A percentile compares a stretch with the other conserved stretches of the same genome.
These are phyloP conservation scores for Patella depressa DNA, from an alignment of 2,888 invertebrate species.

Conservation along the genomic window DNA sequence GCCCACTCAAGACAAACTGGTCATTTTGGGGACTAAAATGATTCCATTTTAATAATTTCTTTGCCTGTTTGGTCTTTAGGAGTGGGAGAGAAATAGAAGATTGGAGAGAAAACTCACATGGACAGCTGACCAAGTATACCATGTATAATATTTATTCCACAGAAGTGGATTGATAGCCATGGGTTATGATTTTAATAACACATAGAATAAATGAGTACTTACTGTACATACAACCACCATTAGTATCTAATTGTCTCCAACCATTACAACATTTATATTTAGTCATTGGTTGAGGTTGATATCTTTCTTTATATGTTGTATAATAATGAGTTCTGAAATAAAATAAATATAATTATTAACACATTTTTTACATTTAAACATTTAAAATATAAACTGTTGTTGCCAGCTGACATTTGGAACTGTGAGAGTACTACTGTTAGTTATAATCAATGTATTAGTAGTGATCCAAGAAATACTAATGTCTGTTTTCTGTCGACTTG, in stretches of 20 bases:
- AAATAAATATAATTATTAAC: constrained; percentile 14
- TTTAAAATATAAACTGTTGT: background rate
- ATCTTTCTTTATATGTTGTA: constrained; percentile 71
- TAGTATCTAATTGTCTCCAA: constrained; percentile 70
- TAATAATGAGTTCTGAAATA: constrained; percentile 73
- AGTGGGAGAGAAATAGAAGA: no score
- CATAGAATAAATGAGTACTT: constrained; percentile 49
- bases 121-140: no score
- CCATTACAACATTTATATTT: constrained; percentile 73
- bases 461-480: no score
- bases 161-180: no score
- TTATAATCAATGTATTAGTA: background rate
- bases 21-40: no score
- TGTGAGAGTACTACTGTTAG: background rate
- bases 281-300: constrained; percentile 70
- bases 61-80: no score
- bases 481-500: no score
- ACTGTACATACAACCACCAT: constrained; percentile 72
- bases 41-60: no score
- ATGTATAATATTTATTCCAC: no score
- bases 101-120: no score
- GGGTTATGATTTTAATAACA: background rate
- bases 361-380: background rate
- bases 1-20: no score
- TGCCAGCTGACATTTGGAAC: background rate